Percentiles rank a stretch among this genome's conserved stretches.
These are phyloP conservation scores for Lycorma delicatula DNA, from an alignment of 1,140 invertebrate genomes.

Conservation along the genomic window DNA sequence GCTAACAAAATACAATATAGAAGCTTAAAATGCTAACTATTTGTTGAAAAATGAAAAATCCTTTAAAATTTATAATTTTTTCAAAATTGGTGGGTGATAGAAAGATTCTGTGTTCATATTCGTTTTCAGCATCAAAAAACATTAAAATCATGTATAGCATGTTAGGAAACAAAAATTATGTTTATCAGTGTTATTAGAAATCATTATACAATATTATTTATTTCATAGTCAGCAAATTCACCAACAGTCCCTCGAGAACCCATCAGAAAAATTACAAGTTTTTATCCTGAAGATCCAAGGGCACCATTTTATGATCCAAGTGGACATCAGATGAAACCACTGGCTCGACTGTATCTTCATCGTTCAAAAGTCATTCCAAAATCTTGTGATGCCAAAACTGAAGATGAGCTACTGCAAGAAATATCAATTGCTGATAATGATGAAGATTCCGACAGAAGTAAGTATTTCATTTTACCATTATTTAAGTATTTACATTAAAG, in stretches of 20 bases:
- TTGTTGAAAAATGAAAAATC: too few relatives aligned
- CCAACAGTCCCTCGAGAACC: slow-evolving; percentile 71
- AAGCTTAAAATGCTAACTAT: too few relatives aligned
- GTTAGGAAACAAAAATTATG: too few relatives aligned
- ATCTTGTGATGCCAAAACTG: slow-evolving; percentile 50
- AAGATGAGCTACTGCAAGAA: slow-evolving; percentile 32
- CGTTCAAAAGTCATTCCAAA: slow-evolving; percentile 79
- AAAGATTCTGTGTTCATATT: too few relatives aligned
- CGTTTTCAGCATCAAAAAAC: too few relatives aligned
- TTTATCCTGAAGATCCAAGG: slow-evolving; percentile 66
- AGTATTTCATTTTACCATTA: slow-evolving; percentile 34
- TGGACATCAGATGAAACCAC: slow-evolving; percentile 69
- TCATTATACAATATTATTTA: too few relatives aligned
- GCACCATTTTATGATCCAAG: slow-evolving; percentile 85
- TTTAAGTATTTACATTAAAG: too few relatives aligned
- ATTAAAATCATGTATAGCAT: too few relatives aligned
- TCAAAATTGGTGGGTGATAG: too few relatives aligned
- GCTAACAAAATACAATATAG: too few relatives aligned
- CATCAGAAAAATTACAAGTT: slow-evolving; percentile 74
- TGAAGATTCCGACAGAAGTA: slow-evolving; percentile 62
- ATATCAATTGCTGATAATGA: slow-evolving; percentile 60
- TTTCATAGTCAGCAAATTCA: slow-evolving; percentile 62
- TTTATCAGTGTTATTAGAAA: too few relatives aligned
- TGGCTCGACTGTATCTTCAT: slow-evolving; percentile 72
- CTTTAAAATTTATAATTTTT: too few relatives aligned